Conservation (phyloP, 2,888 invertebrate species). For the Melanotus villosus region DNA sequence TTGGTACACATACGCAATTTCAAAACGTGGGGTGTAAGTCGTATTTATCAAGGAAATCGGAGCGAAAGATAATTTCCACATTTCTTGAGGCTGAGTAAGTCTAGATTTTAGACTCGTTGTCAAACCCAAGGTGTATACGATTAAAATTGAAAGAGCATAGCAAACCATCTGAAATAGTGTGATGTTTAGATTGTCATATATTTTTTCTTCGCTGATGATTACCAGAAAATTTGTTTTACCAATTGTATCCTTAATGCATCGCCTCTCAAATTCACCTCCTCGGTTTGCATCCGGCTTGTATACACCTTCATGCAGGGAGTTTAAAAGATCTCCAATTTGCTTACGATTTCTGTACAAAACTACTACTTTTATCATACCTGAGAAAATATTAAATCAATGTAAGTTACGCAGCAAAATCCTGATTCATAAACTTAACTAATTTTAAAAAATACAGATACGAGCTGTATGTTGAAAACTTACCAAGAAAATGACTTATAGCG, state of each 20-base stretch:
- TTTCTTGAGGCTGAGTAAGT: constrained; percentile 27
- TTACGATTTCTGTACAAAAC: constrained; percentile 49
- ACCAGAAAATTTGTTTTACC: neutral
- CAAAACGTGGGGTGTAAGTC: constrained; percentile 15
- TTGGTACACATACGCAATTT: constrained; percentile 31
- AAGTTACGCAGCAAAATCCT: neutral
- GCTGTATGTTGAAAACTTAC: neutral
- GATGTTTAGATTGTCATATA: too few species aligned
- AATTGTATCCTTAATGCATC: constrained; percentile 22
- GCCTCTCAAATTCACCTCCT: constrained; percentile 42
- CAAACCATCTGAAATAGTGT: neutral
- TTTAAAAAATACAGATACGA: neutral
- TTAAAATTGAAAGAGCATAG: neutral
- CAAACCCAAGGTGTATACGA: constrained; percentile 17
- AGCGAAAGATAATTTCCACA: constrained; percentile 26
- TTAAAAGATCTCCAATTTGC: constrained; percentile 48
- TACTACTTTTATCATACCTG: constrained; percentile 47
- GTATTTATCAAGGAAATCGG: constrained; percentile 26
- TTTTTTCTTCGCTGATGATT: too few species aligned
- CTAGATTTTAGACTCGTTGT: neutral
- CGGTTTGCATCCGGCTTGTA: constrained; percentile 44
- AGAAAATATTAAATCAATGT: constrained; percentile 17
- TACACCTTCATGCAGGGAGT: constrained; percentile 43
- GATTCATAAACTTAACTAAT: neutral
- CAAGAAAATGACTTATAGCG: constrained; percentile 34